Conservation (phyloP, 2,113 vertebrate species). For the Ariopsis seemanni region DNA sequence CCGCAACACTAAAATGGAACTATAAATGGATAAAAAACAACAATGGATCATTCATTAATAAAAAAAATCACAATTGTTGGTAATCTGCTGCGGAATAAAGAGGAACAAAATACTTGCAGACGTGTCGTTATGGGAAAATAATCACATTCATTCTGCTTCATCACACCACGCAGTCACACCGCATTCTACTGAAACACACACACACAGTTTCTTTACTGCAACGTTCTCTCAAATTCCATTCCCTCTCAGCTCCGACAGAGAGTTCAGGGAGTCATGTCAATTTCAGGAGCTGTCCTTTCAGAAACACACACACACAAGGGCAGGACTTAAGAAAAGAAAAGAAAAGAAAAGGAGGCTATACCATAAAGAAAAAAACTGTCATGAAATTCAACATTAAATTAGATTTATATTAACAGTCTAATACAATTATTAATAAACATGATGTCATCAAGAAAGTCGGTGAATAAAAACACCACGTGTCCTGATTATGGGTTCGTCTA, state of each 20-base stretch:
- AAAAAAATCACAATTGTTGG: not conserved
- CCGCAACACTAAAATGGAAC: not conserved
- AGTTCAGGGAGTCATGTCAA: not conserved
- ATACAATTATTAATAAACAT: no score
- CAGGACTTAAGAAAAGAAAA: no score
- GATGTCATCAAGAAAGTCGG: no score
- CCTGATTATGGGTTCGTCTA: no score
- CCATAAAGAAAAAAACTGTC: not conserved
- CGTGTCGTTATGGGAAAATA: not conserved
- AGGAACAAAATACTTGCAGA: not conserved
- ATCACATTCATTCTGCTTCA: not conserved
- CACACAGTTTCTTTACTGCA: not conserved
- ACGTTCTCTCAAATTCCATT: not conserved
- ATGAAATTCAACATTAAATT: no score
- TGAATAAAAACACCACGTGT: no score
- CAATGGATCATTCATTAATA: not conserved
- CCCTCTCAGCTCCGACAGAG: not conserved
- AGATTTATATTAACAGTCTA: no score
- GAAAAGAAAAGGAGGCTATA: not conserved
- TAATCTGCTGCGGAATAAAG: not conserved
- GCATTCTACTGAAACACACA: not conserved
- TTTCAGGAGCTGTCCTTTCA: conserved; percentile 69
- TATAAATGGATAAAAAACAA: not conserved
- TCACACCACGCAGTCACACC: not conserved
- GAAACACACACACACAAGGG: conserved; percentile 55